Evolutionary conservation across 2,797 vertebrate genomes (phyloP).

Genomic region (Crenuchus spilurus): DNA sequence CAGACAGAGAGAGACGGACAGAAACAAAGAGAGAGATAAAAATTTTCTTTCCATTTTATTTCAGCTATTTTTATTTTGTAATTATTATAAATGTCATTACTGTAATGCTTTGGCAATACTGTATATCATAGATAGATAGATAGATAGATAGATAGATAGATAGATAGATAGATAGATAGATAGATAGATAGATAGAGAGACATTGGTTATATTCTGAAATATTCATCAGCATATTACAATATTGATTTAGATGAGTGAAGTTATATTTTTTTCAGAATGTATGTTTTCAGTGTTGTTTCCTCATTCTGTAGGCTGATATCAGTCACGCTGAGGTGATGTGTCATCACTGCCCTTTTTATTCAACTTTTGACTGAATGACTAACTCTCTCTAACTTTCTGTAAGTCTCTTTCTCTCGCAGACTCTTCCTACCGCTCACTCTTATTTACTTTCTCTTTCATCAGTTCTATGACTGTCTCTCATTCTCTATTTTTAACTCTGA

Average conservation of each 20-base stretch:
- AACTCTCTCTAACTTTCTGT: neutral
- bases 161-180: neutral
- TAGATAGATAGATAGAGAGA: neutral
- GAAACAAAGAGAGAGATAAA: no score
- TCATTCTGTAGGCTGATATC: slow-evolving; percentile 39
- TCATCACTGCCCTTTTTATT: slow-evolving; percentile 14
- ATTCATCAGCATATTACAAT: slow-evolving; percentile 47
- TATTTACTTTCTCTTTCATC: neutral
- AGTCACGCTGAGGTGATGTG: slow-evolving; percentile 24
- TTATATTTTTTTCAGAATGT: slow-evolving; percentile 39
- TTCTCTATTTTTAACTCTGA: neutral
- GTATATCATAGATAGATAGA: neutral
- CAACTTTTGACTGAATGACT: slow-evolving; percentile 22
- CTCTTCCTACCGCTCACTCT: neutral
- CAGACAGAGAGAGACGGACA: no score
- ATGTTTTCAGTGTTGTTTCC: slow-evolving; percentile 5
- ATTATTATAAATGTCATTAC: no score
- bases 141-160: neutral
- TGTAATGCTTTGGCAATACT: no score
- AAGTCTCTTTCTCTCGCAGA: neutral
- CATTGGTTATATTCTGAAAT: slow-evolving; percentile 10
- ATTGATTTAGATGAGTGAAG: slow-evolving; percentile 42
- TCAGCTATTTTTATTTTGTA: no score
- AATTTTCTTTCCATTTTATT: no score
- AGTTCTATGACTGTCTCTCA: neutral